Conservation (phyloP, 1,140 invertebrate species). For the Zaprionus kolodkinae region DNA sequence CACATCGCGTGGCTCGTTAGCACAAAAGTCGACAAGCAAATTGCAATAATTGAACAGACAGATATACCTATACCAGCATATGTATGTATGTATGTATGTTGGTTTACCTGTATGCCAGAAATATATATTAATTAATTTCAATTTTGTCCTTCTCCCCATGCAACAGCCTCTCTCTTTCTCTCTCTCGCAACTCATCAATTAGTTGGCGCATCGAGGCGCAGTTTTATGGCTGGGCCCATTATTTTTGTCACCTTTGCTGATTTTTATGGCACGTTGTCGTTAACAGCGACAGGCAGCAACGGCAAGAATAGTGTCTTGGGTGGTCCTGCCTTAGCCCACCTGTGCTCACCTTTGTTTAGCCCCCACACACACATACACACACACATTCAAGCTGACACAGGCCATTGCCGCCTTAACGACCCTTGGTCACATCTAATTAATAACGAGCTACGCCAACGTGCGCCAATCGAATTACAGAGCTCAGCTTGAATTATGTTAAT, state of each 20-base stretch:
- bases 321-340: conserved; percentile 10
- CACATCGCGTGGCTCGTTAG: conserved; percentile 68
- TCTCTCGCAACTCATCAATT: conserved; percentile 17
- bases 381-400: not conserved
- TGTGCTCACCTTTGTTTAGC: conserved; percentile 25
- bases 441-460: conserved; percentile 12
- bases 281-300: conserved; percentile 12
- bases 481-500: conserved; percentile 9
- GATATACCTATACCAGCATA: conserved; percentile 11
- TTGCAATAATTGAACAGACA: conserved; percentile 73
- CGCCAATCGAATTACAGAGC: conserved; percentile 1
- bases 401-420: conserved; percentile 22
- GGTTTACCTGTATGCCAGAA: conserved; percentile 7
- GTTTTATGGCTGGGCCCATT: conserved; percentile 53
- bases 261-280: conserved; percentile 65
- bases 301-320: conserved; percentile 24
- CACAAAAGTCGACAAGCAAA: conserved; percentile 53
- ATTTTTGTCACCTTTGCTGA: conserved; percentile 69
- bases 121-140: conserved; percentile 78
- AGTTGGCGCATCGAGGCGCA: conserved; percentile 51
- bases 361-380: not conserved
- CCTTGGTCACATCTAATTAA: conserved; percentile 47
- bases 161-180: not conserved
- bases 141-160: conserved; percentile 25
- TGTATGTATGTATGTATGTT: not conserved